phyloP scores from a whole-genome alignment of 1,140 invertebrate species.

The Zaprionus africanus region DNA sequence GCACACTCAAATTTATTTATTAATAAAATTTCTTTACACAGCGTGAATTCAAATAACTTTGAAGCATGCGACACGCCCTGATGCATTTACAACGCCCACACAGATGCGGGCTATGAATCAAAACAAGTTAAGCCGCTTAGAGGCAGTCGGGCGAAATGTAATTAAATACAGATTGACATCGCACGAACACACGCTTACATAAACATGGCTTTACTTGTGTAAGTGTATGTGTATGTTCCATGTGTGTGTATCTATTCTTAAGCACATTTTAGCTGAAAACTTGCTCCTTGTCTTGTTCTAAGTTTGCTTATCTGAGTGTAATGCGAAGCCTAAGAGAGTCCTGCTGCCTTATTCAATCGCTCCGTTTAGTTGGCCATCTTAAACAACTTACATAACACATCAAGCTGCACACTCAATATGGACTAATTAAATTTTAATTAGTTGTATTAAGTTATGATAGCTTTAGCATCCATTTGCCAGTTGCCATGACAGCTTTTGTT shows the following conservation, averaged over 20 bases:
- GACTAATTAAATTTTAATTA: conserved; percentile 51
- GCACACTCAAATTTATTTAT: conserved; percentile 1
- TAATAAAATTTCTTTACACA: conserved; percentile 10
- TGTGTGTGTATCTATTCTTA: neutral
- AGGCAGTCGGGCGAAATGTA: conserved; percentile 30
- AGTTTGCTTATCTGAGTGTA: neutral
- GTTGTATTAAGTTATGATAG: conserved; percentile 3
- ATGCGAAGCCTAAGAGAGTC: neutral
- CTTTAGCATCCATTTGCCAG: conserved; percentile 6
- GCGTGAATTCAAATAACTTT: conserved; percentile 16
- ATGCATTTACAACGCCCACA: conserved; percentile 35
- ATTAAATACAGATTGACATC: conserved; percentile 40
- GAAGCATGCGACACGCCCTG: too few relatives aligned
- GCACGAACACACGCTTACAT: conserved; percentile 4
- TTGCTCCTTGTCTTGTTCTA: neutral
- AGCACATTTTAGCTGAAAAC: neutral
- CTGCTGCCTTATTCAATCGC: neutral
- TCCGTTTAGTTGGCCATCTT: conserved; percentile 2
- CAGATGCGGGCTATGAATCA: conserved; percentile 41
- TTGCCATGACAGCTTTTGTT: conserved; percentile 1
- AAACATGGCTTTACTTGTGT: neutral
- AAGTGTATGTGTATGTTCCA: neutral
- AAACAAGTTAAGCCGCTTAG: conserved; percentile 41
- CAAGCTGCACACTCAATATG: neutral
- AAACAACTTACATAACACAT: neutral